These are phyloP conservation scores for Scomber scombrus DNA, from an alignment of 2,113 vertebrate genomes.

Conservation along the genomic window DNA sequence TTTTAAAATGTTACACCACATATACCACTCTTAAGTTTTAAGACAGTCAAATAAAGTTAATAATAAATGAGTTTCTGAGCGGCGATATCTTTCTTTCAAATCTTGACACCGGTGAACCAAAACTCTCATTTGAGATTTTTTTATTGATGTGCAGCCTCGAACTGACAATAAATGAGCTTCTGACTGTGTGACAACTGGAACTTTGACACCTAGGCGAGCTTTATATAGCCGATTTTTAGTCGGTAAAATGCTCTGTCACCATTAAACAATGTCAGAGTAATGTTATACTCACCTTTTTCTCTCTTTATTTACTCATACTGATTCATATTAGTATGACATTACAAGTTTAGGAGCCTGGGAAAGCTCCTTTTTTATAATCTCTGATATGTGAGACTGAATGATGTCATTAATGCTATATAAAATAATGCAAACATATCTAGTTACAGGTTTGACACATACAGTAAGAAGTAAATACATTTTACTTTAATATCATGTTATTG, in stretches of 20 bases:
- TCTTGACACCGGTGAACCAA: conserved; percentile 9
- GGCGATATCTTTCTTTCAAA: conserved; percentile 19
- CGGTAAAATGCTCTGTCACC: background rate
- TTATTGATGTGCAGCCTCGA: conserved; percentile 7
- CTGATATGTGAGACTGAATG: background rate
- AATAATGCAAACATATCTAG: no score
- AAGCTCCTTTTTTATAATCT: background rate
- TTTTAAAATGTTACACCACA: background rate
- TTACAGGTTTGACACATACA: no score
- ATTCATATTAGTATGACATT: background rate
- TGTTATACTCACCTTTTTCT: background rate
- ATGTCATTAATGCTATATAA: background rate
- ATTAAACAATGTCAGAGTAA: background rate
- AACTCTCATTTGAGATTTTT: conserved; percentile 20
- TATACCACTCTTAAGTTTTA: background rate
- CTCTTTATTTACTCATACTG: background rate
- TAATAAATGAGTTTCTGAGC: conserved; percentile 16
- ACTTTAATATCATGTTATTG: conserved; percentile 9
- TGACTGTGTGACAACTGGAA: conserved; percentile 20
- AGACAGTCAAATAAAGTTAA: conserved; percentile 7
- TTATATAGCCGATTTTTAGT: background rate
- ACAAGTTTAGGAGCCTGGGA: background rate
- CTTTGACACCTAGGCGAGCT: conserved; percentile 13
- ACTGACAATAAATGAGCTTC: conserved; percentile 15
- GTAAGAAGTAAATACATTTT: background rate